Evolutionary conservation across 2,888 invertebrate species (phyloP).

Genomic region (Tribolium freemani): DNA sequence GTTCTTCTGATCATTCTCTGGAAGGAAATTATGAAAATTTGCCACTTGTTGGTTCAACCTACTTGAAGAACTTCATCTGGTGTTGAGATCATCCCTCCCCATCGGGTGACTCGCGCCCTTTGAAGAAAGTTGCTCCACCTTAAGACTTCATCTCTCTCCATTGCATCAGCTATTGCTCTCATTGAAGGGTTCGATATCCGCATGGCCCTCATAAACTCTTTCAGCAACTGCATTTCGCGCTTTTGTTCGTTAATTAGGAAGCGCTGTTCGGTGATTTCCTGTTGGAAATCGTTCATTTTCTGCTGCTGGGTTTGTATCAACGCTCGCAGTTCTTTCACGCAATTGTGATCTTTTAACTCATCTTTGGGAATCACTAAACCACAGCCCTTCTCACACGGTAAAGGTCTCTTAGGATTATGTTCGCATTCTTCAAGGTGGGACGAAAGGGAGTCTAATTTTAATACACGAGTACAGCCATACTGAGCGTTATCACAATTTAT

Average conservation of each 20-base stretch:
- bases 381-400: constrained; percentile 94
- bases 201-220: constrained; percentile 96
- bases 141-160: constrained; percentile 94
- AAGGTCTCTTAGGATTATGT: constrained; percentile 93
- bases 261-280: constrained; percentile 88
- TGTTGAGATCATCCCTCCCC: constrained; percentile 99
- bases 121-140: constrained; percentile 89
- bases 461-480: constrained; percentile 86
- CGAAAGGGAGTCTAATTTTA: constrained; percentile 90
- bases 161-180: constrained; percentile 92
- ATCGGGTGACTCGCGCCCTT: constrained; percentile 90
- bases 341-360: constrained; percentile 94
- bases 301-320: constrained; percentile 89
- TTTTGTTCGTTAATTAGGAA: constrained; percentile 91
- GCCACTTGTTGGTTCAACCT: constrained; percentile 34
- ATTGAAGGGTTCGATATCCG: constrained; percentile 92
- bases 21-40: constrained; percentile 47
- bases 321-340: constrained; percentile 88
- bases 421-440: constrained; percentile 93
- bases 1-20: constrained; percentile 95
- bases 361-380: constrained; percentile 96
- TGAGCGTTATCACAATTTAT: constrained; percentile 93
- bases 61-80: constrained; percentile 95
- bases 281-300: constrained; percentile 88
- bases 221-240: constrained; percentile 87